Percentiles rank a stretch among this genome's conserved stretches.
phyloP scores from a whole-genome alignment of 2,888 invertebrate genomes.

The Cosmia trapezina region DNA sequence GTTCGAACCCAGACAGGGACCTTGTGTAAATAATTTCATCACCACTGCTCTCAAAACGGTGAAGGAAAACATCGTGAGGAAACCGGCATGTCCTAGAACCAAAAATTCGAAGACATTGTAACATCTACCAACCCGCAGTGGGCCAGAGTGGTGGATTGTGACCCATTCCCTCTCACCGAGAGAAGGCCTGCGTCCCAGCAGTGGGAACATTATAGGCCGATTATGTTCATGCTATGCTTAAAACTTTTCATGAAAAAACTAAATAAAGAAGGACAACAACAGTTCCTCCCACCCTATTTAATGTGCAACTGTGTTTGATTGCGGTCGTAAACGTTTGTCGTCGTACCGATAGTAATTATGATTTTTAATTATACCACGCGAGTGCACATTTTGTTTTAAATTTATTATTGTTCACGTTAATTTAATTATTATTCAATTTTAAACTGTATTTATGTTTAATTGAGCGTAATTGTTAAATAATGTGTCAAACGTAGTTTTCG shows the following conservation, averaged over 20 bases:
- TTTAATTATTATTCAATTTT: constrained; percentile 68
- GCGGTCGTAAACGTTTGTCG: constrained; percentile 81
- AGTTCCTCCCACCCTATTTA: constrained; percentile 70
- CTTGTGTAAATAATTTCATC: too few relatives aligned
- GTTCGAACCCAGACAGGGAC: too few relatives aligned
- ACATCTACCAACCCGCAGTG: too few relatives aligned
- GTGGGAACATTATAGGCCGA: too few relatives aligned
- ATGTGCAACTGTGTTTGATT: constrained; percentile 87
- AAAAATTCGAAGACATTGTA: too few relatives aligned
- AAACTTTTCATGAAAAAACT: not conserved
- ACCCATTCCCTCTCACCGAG: too few relatives aligned
- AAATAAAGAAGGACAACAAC: constrained; percentile 20
- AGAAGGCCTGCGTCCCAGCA: too few relatives aligned
- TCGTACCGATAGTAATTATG: constrained; percentile 78
- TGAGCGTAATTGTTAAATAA: constrained; percentile 60
- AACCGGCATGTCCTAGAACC: too few relatives aligned
- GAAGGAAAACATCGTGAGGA: too few relatives aligned
- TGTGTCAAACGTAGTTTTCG: constrained; percentile 50
- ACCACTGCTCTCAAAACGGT: too few relatives aligned
- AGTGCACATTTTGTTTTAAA: constrained; percentile 68
- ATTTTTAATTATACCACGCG: constrained; percentile 79
- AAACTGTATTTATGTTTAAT: constrained; percentile 62
- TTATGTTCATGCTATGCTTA: too few relatives aligned
- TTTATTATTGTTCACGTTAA: constrained; percentile 66
- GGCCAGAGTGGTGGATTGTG: too few relatives aligned